Conservation (phyloP, 2,113 vertebrate species). For the Aegithalos caudatus region DNA sequence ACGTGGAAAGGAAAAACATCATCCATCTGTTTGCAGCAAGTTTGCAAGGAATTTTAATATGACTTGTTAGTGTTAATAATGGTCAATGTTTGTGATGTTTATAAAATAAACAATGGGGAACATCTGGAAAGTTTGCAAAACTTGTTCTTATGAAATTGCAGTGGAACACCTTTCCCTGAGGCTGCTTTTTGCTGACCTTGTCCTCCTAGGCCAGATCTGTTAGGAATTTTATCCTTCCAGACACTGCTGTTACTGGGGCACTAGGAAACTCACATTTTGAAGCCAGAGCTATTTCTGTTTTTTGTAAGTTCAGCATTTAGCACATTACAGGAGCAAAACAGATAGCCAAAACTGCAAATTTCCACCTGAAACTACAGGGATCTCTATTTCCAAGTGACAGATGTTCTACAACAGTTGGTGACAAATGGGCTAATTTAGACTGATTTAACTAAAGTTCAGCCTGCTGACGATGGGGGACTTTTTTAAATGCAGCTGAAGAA, state of each 20-base stretch:
- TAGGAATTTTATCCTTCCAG: not conserved
- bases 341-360: not conserved
- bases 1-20: not conserved
- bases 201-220: not conserved
- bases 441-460: constrained; percentile 63
- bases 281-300: not conserved
- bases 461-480: constrained; percentile 43
- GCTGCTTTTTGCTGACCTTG: not conserved
- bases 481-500: constrained; percentile 20
- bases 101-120: not conserved
- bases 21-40: not conserved
- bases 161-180: not conserved
- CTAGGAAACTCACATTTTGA: not conserved
- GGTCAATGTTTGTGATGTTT: not conserved
- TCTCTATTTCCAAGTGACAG: constrained; percentile 60
- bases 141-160: not conserved
- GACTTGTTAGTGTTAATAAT: constrained; percentile 30
- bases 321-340: constrained; percentile 5
- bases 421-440: constrained; percentile 55
- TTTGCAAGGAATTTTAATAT: constrained; percentile 17
- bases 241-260: not conserved
- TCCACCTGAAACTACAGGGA: constrained; percentile 50
- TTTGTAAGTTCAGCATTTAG: constrained; percentile 11
- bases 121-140: not conserved
- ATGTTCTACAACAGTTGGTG: constrained; percentile 63